These are phyloP conservation scores for Loriculus beryllinus DNA, from an alignment of 2,797 vertebrate genomes.

Conservation along the genomic window DNA sequence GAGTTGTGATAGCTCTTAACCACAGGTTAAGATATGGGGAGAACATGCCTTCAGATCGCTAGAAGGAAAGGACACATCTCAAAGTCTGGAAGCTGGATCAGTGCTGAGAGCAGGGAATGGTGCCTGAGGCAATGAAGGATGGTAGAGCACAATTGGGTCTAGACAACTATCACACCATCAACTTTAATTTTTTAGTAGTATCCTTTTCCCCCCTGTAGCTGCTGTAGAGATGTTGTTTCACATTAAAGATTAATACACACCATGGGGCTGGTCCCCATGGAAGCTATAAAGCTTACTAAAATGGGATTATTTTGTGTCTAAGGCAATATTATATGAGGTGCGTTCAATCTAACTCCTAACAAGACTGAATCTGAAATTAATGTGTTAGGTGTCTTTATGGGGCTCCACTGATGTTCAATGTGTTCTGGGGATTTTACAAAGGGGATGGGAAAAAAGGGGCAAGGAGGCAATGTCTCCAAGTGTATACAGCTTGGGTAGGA, in stretches of 20 bases:
- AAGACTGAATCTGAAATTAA: constrained; percentile 30
- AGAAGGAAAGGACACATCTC: neutral
- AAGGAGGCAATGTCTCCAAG: neutral
- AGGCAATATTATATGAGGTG: constrained; percentile 17
- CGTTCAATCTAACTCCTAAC: constrained; percentile 40
- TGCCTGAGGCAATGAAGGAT: neutral
- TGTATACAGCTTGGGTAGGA: neutral
- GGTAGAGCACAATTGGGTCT: constrained; percentile 2
- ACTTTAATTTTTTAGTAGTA: constrained; percentile 66
- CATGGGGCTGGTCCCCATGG: constrained; percentile 38
- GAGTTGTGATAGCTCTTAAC: neutral
- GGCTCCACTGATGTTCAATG: neutral
- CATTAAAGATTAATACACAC: constrained; percentile 64
- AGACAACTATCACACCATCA: constrained; percentile 43
- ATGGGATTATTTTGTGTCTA: constrained; percentile 31
- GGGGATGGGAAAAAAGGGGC: neutral
- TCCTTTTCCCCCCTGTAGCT: constrained; percentile 56
- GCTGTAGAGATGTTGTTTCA: constrained; percentile 52
- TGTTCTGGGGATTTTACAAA: neutral
- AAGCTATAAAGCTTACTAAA: constrained; percentile 42
- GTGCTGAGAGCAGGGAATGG: neutral
- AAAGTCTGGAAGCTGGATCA: neutral
- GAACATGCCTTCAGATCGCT: neutral
- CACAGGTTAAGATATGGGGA: neutral
- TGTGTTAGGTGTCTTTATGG: neutral